Evolutionary conservation across 2,113 vertebrate species (phyloP).

Genomic region (Speoplatyrhinus poulsoni): DNA sequence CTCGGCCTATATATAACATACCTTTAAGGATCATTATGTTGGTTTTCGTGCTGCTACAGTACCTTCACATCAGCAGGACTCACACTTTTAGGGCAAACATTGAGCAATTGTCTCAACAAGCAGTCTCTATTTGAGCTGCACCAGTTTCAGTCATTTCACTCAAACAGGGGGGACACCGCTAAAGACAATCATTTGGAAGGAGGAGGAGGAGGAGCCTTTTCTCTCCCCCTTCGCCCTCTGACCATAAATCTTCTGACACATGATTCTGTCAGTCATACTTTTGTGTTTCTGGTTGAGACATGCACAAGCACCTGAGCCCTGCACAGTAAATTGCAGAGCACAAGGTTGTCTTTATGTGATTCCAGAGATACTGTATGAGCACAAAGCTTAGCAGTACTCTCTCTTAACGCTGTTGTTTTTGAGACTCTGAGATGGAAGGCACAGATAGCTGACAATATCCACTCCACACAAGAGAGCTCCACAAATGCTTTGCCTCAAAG

Average conservation of each 20-base stretch:
- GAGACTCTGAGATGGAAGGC: constrained; percentile 56
- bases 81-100: constrained; percentile 27
- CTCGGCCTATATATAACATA: not conserved
- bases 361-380: constrained; percentile 66
- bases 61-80: constrained; percentile 7
- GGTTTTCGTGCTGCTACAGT: not conserved
- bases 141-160: constrained; percentile 54
- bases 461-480: constrained; percentile 67
- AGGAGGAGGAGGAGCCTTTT: constrained; percentile 52
- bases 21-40: not conserved
- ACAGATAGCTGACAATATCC: constrained; percentile 70
- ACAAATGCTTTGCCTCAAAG: constrained; percentile 44
- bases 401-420: constrained; percentile 59
- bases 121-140: constrained; percentile 31
- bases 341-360: constrained; percentile 74
- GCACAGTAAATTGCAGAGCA: constrained; percentile 73
- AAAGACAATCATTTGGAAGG: constrained; percentile 73
- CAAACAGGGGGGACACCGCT: constrained; percentile 57
- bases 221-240: constrained; percentile 56
- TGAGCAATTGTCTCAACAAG: constrained; percentile 34
- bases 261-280: constrained; percentile 79
- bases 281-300: constrained; percentile 81
- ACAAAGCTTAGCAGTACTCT: constrained; percentile 65
- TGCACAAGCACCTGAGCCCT: constrained; percentile 75
- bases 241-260: constrained; percentile 80